phyloP scores from a whole-genome alignment of 2,888 invertebrate genomes.

The Gisinianus flammeolus region DNA sequence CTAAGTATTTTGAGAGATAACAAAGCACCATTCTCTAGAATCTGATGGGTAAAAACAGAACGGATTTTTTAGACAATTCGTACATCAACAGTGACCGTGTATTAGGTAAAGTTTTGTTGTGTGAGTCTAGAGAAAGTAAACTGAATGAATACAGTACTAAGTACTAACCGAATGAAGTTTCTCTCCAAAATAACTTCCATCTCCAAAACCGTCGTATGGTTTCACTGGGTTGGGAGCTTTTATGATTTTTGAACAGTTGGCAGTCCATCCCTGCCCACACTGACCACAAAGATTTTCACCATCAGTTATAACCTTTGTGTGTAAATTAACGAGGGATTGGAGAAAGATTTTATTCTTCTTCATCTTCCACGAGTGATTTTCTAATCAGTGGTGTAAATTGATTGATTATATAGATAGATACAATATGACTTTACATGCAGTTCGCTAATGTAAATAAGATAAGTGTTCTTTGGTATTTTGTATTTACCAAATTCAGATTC shows the following conservation, averaged over 20 bases:
- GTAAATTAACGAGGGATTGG: not conserved
- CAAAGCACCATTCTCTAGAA: not conserved
- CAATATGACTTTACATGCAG: too few relatives aligned
- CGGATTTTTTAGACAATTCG: too few relatives aligned
- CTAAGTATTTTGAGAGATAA: not conserved
- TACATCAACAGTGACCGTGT: too few relatives aligned
- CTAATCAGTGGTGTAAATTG: not conserved
- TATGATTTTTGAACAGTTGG: not conserved
- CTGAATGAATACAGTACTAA: too few relatives aligned
- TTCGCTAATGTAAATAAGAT: too few relatives aligned
- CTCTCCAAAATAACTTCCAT: not conserved
- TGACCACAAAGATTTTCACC: not conserved
- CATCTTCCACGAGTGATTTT: not conserved
- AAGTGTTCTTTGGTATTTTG: not conserved
- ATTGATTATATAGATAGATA: too few relatives aligned
- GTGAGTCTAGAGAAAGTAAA: too few relatives aligned
- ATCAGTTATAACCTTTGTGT: not conserved
- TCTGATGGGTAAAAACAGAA: too few relatives aligned
- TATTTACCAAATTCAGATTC: conserved; percentile 1
- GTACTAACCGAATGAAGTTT: too few relatives aligned
- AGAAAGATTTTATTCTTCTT: conserved; percentile 6
- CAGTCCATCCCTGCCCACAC: not conserved
- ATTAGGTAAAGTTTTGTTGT: too few relatives aligned
- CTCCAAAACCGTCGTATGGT: not conserved
- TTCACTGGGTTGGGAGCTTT: not conserved